These are phyloP conservation scores for Camponotus pennsylvanicus DNA, from an alignment of 1,140 invertebrate species.

Conservation along the genomic window DNA sequence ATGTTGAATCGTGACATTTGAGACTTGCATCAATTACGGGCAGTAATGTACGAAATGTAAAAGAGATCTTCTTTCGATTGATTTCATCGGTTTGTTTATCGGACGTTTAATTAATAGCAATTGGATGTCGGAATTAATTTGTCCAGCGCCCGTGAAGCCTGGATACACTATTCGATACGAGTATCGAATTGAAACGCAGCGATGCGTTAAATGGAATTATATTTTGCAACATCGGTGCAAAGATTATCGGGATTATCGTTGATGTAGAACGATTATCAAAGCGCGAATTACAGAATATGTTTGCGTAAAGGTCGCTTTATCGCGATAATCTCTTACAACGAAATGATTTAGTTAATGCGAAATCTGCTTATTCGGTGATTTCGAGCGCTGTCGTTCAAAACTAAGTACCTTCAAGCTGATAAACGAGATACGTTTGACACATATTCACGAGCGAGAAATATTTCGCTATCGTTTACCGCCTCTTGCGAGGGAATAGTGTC, in stretches of 20 bases:
- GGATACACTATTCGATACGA: background rate
- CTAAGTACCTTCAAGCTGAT: background rate
- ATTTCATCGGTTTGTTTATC: background rate
- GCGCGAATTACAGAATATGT: slow-evolving; percentile 9
- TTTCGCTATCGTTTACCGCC: slow-evolving; percentile 13
- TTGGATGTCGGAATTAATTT: slow-evolving; percentile 11
- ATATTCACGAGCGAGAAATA: background rate
- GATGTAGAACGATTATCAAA: slow-evolving; percentile 36
- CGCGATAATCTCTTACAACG: background rate
- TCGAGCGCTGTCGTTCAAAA: slow-evolving; percentile 8
- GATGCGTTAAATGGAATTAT: slow-evolving; percentile 23
- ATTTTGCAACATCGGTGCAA: slow-evolving; percentile 40
- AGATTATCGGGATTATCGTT: slow-evolving; percentile 5
- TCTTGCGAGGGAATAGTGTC: background rate
- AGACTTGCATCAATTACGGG: background rate
- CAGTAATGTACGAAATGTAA: background rate
- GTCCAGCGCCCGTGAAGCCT: background rate
- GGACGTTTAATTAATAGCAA: too few species aligned
- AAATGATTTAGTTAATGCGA: background rate
- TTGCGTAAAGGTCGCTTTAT: background rate
- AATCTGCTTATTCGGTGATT: background rate
- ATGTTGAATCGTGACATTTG: slow-evolving; percentile 44
- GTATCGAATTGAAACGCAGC: slow-evolving; percentile 3
- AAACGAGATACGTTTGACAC: slow-evolving; percentile 6
- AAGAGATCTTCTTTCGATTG: background rate